Evolutionary conservation across 2,888 invertebrate species (phyloP).

Genomic region (Epiblema foenella): DNA sequence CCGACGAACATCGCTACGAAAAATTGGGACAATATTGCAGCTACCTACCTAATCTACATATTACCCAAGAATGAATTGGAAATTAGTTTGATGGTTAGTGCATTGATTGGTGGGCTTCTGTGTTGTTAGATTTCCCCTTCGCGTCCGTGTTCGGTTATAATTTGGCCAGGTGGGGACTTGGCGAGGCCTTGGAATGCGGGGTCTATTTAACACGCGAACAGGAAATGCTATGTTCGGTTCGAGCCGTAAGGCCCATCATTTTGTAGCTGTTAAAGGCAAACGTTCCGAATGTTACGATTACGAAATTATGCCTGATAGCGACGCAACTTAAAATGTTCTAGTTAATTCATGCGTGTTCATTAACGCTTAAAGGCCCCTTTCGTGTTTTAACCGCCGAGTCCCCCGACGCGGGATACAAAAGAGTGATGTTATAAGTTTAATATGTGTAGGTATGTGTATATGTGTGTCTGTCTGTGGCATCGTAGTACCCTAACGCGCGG

Average conservation of each 20-base stretch:
- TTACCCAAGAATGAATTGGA: neutral
- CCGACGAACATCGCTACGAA: constrained; percentile 2
- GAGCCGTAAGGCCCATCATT: constrained; percentile 34
- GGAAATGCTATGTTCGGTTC: constrained; percentile 38
- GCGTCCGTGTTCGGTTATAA: constrained; percentile 16
- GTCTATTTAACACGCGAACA: constrained; percentile 44
- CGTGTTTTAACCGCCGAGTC: too few relatives aligned
- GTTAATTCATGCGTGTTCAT: neutral
- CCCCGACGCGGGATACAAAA: too few relatives aligned
- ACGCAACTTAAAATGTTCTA: neutral
- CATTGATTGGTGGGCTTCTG: constrained; percentile 28
- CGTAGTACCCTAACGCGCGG: too few relatives aligned
- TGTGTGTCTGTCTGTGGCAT: too few relatives aligned
- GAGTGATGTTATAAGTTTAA: too few relatives aligned
- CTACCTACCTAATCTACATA: too few relatives aligned
- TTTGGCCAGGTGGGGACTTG: constrained; percentile 16
- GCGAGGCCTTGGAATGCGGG: constrained; percentile 33
- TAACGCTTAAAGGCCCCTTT: neutral
- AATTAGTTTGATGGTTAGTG: constrained; percentile 13
- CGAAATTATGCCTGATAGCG: neutral
- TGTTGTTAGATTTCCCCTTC: constrained; percentile 17
- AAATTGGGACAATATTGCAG: neutral
- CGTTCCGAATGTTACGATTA: neutral
- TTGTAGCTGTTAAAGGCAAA: constrained; percentile 15
- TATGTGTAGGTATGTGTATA: too few relatives aligned